phyloP scores from a whole-genome alignment of 2,888 invertebrate genomes.

The Tetranychus truncatus region DNA sequence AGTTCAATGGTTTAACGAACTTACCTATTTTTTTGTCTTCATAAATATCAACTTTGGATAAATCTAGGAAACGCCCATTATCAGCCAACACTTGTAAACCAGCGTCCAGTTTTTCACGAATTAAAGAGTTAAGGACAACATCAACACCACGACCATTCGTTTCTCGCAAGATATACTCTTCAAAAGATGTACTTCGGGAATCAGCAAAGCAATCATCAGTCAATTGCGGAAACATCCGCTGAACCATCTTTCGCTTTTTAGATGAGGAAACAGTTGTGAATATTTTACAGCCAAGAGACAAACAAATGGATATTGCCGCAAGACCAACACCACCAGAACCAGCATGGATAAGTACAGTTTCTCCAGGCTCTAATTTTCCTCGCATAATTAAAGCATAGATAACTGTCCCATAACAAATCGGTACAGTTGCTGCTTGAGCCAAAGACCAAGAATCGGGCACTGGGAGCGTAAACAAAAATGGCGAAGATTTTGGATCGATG shows the following conservation, averaged over 20 bases:
- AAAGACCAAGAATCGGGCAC: slow-evolving; percentile 34
- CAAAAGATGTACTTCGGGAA: slow-evolving; percentile 35
- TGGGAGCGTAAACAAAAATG: slow-evolving; percentile 43
- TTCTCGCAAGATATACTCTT: slow-evolving; percentile 34
- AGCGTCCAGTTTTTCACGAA: slow-evolving; percentile 40
- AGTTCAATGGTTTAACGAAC: not conserved
- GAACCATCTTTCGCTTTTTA: slow-evolving; percentile 32
- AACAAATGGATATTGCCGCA: slow-evolving; percentile 39
- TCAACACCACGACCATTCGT: slow-evolving; percentile 38
- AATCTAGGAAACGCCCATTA: slow-evolving; percentile 40
- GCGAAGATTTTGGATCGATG: not conserved
- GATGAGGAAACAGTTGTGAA: slow-evolving; percentile 36
- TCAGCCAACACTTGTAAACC: slow-evolving; percentile 37
- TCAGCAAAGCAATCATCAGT: slow-evolving; percentile 35
- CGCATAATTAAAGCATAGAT: slow-evolving; percentile 39
- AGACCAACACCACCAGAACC: slow-evolving; percentile 38
- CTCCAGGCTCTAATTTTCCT: slow-evolving; percentile 33
- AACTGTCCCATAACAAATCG: slow-evolving; percentile 36
- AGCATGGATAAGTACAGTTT: slow-evolving; percentile 35
- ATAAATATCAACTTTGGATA: slow-evolving; percentile 39
- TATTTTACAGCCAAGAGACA: slow-evolving; percentile 35
- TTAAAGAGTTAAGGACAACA: slow-evolving; percentile 39
- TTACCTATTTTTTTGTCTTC: slow-evolving; percentile 36
- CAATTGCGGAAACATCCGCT: slow-evolving; percentile 35
- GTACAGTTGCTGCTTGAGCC: slow-evolving; percentile 35